Conservation (phyloP, 2,888 invertebrate species). For the Polietes domitor region DNA sequence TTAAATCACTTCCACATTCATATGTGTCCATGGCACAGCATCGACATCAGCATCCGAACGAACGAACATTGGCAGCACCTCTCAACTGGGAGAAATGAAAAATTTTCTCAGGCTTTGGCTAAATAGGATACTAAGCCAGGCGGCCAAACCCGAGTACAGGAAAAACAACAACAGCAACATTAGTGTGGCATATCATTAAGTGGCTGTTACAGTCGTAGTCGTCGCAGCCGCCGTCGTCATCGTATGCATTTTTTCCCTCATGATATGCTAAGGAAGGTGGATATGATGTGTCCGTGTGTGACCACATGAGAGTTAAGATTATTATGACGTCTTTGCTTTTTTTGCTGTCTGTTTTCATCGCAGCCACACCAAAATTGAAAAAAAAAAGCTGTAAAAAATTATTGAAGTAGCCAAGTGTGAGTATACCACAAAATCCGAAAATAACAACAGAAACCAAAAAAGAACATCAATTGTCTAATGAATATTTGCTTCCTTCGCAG, state of each 20-base stretch:
- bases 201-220: conserved; percentile 60
- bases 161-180: conserved; percentile 47
- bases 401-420: conserved; percentile 27
- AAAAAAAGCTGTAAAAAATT: conserved; percentile 19
- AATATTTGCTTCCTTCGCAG: conserved; percentile 19
- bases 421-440: conserved; percentile 58
- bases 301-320: conserved; percentile 63
- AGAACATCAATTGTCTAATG: conserved; percentile 59
- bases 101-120: conserved; percentile 65
- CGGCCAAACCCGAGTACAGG: neutral
- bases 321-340: conserved; percentile 56
- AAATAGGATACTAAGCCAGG: conserved; percentile 47
- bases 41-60: conserved; percentile 47
- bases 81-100: conserved; percentile 51
- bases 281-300: neutral
- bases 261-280: conserved; percentile 52
- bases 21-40: conserved; percentile 51
- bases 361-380: neutral
- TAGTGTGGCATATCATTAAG: conserved; percentile 66
- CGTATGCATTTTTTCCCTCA: conserved; percentile 49
- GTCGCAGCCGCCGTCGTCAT: conserved; percentile 35
- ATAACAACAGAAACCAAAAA: conserved; percentile 37
- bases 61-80: conserved; percentile 18
- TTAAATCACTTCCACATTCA: conserved; percentile 64
- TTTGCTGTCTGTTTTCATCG: neutral